Evolutionary conservation across 2,888 invertebrate genomes (phyloP).

Genomic region (Harmothoe impar): DNA sequence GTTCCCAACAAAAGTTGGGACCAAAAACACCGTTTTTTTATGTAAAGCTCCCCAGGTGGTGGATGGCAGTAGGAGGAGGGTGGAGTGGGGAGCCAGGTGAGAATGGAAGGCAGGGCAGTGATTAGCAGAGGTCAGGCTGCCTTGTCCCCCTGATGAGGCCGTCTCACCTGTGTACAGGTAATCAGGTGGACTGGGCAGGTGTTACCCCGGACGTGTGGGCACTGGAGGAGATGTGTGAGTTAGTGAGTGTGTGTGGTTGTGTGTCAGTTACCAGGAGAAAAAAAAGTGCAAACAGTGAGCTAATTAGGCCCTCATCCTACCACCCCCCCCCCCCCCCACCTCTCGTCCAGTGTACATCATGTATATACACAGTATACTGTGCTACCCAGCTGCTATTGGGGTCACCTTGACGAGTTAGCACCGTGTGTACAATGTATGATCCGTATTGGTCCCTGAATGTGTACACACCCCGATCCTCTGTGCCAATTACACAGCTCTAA

Average conservation of each 20-base stretch:
- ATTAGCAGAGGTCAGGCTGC: constrained; percentile 40
- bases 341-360: not conserved
- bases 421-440: not conserved
- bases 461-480: not conserved
- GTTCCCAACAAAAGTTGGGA: no score
- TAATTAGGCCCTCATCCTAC: constrained; percentile 32
- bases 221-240: not conserved
- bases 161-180: constrained; percentile 57
- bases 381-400: not conserved
- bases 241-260: not conserved
- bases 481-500: no score
- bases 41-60: no score
- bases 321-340: not conserved
- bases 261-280: not conserved
- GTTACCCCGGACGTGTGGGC: not conserved
- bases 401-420: constrained; percentile 18
- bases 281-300: not conserved
- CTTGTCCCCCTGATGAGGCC: constrained; percentile 47
- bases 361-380: not conserved
- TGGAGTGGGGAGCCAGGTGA: constrained; percentile 33
- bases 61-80: not conserved
- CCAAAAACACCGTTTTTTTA: no score
- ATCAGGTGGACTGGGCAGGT: constrained; percentile 46
- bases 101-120: constrained; percentile 16
- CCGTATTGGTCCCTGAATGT: not conserved